phyloP scores from a whole-genome alignment of 2,797 vertebrate species.

The Artibeus lituratus region DNA sequence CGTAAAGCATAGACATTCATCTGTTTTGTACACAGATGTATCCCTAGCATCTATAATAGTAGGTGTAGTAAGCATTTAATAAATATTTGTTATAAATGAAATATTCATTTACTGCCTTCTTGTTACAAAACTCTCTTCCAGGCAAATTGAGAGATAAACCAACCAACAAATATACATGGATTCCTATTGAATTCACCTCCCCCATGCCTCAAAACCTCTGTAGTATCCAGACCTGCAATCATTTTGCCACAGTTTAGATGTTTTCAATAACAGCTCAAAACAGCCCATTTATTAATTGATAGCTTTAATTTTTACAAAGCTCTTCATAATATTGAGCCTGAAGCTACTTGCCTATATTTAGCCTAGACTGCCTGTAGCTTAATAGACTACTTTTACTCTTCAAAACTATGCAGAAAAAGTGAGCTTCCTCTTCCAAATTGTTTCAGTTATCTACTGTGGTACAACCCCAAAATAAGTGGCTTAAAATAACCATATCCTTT shows the following conservation, averaged over 20 bases:
- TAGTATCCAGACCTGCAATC: background rate
- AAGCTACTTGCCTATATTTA: background rate
- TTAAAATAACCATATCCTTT: background rate
- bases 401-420: background rate
- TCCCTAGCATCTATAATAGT: background rate
- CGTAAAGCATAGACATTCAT: background rate
- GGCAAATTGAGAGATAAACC: background rate
- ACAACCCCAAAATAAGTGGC: background rate
- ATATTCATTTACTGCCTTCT: background rate
- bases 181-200: background rate
- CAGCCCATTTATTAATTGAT: background rate
- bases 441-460: background rate
- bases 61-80: background rate
- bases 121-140: background rate
- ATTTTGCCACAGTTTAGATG: background rate
- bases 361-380: background rate
- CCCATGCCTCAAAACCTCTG: background rate
- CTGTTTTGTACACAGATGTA: background rate
- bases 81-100: slow-evolving; percentile 5
- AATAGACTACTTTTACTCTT: background rate
- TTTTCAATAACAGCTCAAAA: background rate
- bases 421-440: background rate
- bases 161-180: background rate
- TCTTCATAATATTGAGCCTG: background rate
- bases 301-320: background rate